Evolutionary conservation across 2,888 invertebrate genomes (phyloP).

Genomic region (Resseliella maxima): DNA sequence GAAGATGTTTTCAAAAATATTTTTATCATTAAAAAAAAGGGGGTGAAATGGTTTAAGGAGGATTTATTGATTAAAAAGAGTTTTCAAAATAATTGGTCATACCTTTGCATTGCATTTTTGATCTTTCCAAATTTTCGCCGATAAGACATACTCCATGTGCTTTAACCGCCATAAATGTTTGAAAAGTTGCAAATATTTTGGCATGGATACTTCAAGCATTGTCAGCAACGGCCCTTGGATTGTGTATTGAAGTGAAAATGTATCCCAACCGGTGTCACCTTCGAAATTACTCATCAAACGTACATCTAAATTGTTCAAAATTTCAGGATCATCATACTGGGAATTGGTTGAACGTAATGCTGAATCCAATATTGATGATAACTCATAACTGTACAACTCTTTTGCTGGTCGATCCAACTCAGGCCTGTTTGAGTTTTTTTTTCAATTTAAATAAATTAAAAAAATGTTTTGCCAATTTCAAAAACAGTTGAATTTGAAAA

Average conservation of each 20-base stretch:
- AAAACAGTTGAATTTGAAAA: background rate
- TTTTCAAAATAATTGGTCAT: slow-evolving; percentile 57
- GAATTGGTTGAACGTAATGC: slow-evolving; percentile 93
- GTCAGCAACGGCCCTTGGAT: slow-evolving; percentile 67
- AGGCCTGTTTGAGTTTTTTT: slow-evolving; percentile 72
- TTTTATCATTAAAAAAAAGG: background rate
- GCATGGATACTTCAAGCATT: slow-evolving; percentile 67
- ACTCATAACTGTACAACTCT: slow-evolving; percentile 87
- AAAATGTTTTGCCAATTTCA: background rate
- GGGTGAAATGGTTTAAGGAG: background rate
- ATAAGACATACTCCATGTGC: slow-evolving; percentile 67
- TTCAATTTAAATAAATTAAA: slow-evolving; percentile 55
- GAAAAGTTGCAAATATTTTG: slow-evolving; percentile 65
- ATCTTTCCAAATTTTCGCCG: slow-evolving; percentile 67
- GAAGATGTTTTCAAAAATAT: background rate
- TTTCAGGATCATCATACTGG: slow-evolving; percentile 92
- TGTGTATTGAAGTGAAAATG: slow-evolving; percentile 66
- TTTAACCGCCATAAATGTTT: slow-evolving; percentile 67
- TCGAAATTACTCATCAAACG: slow-evolving; percentile 71
- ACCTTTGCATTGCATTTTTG: slow-evolving; percentile 67
- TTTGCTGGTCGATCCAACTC: slow-evolving; percentile 89
- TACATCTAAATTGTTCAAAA: slow-evolving; percentile 88
- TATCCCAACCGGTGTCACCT: slow-evolving; percentile 63
- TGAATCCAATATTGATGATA: slow-evolving; percentile 85
- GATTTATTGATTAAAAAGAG: background rate